Conservation (phyloP, 2,888 invertebrate genomes). For the Drosophila setosimentum region DNA sequence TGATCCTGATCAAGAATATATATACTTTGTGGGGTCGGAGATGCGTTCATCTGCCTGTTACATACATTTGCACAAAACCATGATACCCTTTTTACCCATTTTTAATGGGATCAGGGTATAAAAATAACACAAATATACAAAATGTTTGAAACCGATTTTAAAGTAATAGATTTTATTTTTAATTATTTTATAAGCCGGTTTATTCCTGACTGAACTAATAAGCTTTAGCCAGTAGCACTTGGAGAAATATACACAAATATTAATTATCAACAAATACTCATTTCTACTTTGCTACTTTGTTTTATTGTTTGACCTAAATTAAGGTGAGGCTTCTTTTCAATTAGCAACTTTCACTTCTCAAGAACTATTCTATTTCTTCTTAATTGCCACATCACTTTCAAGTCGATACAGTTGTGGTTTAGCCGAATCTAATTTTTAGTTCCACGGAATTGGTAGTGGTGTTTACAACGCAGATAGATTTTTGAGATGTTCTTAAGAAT, state of each 20-base stretch:
- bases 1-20: no score
- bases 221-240: background rate
- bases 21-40: no score
- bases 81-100: no score
- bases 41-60: no score
- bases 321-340: constrained; percentile 26
- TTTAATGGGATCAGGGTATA: no score
- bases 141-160: background rate
- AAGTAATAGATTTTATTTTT: background rate
- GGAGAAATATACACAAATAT: background rate
- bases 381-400: constrained; percentile 45
- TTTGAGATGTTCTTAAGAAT: constrained; percentile 6
- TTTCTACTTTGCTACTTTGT: background rate
- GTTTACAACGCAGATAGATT: background rate
- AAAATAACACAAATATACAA: background rate
- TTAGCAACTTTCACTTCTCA: constrained; percentile 68
- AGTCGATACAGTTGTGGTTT: constrained; percentile 4
- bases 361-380: constrained; percentile 33
- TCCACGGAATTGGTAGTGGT: background rate
- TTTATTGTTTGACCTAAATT: constrained; percentile 32
- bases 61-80: no score
- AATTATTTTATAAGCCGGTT: background rate
- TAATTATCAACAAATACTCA: background rate
- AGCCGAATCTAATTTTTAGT: constrained; percentile 29
- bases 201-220: background rate